Evolutionary conservation across 2,797 vertebrate genomes (phyloP).

Genomic region (Lepus townsendii): DNA sequence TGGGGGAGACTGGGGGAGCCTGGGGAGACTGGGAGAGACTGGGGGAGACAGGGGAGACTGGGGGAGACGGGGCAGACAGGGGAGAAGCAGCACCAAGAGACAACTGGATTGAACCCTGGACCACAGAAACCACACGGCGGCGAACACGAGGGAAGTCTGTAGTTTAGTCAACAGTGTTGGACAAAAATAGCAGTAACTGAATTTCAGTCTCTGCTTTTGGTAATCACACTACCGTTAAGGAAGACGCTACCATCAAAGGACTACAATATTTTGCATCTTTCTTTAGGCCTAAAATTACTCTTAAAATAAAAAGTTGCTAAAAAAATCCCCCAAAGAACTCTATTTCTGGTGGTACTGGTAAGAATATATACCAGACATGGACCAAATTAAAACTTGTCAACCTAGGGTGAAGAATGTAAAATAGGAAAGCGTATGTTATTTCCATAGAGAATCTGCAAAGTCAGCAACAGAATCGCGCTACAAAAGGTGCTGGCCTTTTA

Average conservation of each 20-base stretch:
- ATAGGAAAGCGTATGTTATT: background rate
- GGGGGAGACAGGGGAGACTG: too few relatives aligned
- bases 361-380: background rate
- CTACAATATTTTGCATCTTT: conserved; percentile 11
- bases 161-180: background rate
- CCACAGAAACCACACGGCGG: background rate
- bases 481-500: background rate
- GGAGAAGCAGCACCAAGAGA: background rate
- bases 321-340: background rate
- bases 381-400: background rate
- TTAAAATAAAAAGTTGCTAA: conserved; percentile 29
- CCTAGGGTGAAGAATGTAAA: background rate
- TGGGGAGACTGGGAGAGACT: too few relatives aligned
- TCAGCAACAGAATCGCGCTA: background rate
- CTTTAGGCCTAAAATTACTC: conserved; percentile 54
- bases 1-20: too few relatives aligned
- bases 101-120: background rate
- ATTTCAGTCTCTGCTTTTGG: background rate
- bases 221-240: background rate
- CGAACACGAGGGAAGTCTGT: background rate
- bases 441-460: background rate
- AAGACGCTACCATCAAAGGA: background rate
- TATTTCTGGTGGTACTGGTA: conserved; percentile 23
- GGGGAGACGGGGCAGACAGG: too few relatives aligned
- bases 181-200: too few relatives aligned